Base-by-base conservation (phyloP, 2,113 vertebrate species). In the Malaclemys terrapin region DNA sequence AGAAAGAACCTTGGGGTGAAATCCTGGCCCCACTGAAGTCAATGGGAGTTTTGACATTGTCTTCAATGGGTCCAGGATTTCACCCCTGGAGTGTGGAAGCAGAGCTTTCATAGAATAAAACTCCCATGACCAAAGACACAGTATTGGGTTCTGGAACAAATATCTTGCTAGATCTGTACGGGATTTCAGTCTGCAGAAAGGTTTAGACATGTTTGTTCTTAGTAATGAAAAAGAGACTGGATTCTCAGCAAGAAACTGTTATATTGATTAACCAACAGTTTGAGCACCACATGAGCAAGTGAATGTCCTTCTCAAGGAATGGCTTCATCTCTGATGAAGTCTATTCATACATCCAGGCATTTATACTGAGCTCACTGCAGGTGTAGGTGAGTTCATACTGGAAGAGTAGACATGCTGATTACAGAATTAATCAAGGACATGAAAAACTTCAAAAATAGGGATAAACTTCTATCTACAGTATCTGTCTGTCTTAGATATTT, bases 281-380 rank as follows among this genome's bases (percentile, higher is more conserved):
- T 87, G 53, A 93, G 31, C 42, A 84, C 49, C 87, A 84, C 1
- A 0, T 49, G n/a, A 52, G 62, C n/a, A 42, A 82, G n/a, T 75
- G 38, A 81, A 72, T 35, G 38, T 79, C 87, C 91, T 90, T 87
- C 82, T 31, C 47, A 19, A 81, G 45, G 82, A 94, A 94, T 0
- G 84, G 76, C 80, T 96, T 92, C 76, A 85, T 92, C 80, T 94
- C 75, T 76, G 91, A 94, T 59, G 35, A 50, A 89, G 91, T 93
- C 47, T 57, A 76, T 87, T 31, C 50, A 22, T 78, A 31, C 52
- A 78, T n/a, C 79, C 10, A 93, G 80, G 80, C 88, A 72, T 47
- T 90, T 81, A 80, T 2, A n/a, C n/a, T 49, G 82, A 22, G 47
- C 29, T 49, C 62, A 65, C 42, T 45, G 88, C 53, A 81, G 22